phyloP scores from a whole-genome alignment of 2,888 invertebrate genomes.

The Orchesella flavescens region DNA sequence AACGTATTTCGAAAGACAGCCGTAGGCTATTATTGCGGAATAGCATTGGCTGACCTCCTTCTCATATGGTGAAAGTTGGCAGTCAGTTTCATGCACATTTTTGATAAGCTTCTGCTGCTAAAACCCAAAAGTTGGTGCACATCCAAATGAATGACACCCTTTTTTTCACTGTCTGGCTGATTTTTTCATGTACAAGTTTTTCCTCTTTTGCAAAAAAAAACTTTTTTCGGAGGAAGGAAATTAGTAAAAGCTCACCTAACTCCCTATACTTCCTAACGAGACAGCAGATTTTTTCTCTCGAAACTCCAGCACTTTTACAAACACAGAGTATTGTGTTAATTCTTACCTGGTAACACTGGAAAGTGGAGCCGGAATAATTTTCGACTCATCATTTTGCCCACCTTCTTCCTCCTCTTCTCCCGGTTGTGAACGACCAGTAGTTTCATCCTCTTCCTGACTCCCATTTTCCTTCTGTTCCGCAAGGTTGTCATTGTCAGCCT shows the following conservation, averaged over 20 bases:
- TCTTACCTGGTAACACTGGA: slow-evolving; percentile 66
- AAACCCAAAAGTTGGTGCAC: neutral
- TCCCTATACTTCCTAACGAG: too few relatives aligned
- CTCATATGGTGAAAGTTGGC: neutral
- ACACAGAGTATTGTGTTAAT: too few relatives aligned
- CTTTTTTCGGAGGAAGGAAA: too few relatives aligned
- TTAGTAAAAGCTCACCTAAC: too few relatives aligned
- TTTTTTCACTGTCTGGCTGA: too few relatives aligned
- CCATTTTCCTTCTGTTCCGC: slow-evolving; percentile 25
- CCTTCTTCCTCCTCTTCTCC: neutral
- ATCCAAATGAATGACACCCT: neutral
- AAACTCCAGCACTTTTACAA: too few relatives aligned
- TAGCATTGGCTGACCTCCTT: neutral
- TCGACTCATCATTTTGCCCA: slow-evolving; percentile 24
- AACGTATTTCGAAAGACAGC: neutral
- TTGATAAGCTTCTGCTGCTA: neutral
- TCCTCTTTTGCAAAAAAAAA: too few relatives aligned
- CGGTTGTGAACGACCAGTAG: neutral
- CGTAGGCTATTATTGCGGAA: neutral
- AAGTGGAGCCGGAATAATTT: slow-evolving; percentile 40
- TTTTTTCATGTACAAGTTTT: too few relatives aligned
- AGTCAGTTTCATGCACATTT: neutral
- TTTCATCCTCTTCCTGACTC: neutral
- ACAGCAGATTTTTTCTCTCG: too few relatives aligned
- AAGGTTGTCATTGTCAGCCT: slow-evolving; percentile 28